Base-by-base conservation (phyloP, 2,113 vertebrate species). In the Callipepla californica region DNA sequence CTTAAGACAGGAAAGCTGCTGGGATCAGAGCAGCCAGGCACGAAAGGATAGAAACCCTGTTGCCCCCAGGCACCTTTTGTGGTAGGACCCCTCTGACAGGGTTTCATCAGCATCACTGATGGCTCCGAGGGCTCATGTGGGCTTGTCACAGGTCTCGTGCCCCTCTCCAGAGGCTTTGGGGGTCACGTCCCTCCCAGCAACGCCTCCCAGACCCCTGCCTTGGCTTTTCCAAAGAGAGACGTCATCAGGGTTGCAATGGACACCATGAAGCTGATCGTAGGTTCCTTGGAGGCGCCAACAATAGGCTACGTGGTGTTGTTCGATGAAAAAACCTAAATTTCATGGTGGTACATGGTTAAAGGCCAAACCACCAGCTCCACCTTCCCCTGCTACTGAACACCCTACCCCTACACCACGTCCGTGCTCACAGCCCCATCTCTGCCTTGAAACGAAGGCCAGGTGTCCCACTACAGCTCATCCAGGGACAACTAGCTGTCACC, bases 301-400 rank as follows among this genome's bases (percentile, higher is more conserved):
- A 4, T 44, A 11, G 23, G 77, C 34, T 75, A 20, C 28, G 50
- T 25, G 8, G 12, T 45, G 3, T 28, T n/a, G 32, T 3, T 78
- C 28, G 9, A 72, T 22, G 34, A 87, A 70, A 66, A 7, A 36
- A 40, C 40, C 11, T 0, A 0, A 6, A 3, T 57, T 87, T 62
- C 44, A 55, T 38, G 21, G 23, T 3, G 11, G 32, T 51, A 26
- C 2, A 44, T 2, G 19, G 45, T 76, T 88, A 44, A 50, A 92
- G 86, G 11, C 61, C 61, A 18, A 11, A 38, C 25, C 25, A 40
- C 25, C 36, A 28, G 61, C 61, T 63, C 17, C 36, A 40, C 61
- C 61, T 62, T 38, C 16, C 12, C n/a, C 55, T n/a, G 55, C 32
- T 20, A n/a, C 55, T 11, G 18, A 20, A 58, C 57, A 21, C 19